Evolutionary conservation across 2,888 invertebrate species (phyloP), one percentile per base, ranked within the genome.

Genomic region (Agriopis marginaria): DNA sequence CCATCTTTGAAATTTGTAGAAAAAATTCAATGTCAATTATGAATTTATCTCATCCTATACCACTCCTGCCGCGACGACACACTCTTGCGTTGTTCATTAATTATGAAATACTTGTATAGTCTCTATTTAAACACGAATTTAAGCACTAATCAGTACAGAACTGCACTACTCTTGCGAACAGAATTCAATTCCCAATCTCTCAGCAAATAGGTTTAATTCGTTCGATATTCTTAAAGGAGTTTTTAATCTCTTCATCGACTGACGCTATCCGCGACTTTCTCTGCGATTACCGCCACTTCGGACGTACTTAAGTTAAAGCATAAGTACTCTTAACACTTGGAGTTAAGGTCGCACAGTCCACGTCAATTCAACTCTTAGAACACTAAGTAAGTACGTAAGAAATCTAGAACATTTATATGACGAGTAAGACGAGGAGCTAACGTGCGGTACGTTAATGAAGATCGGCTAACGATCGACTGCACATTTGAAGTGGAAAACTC

Each of bases 31-130:
- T 66, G 53, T 12, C 54, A 58, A 53, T 12, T 49, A 47, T 66
- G 51, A 65, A 42, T 70, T 70, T 60, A 69, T 71, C 74, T 91
- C 88, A 91, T 73, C 91, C 91, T 59, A 92, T 86, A 63, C 91
- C 91, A 80, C 87, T 87, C 83, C 85, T 86, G 71, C 84, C 77
- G 45, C 79, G 80, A 54, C 76, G 70, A 54, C 76, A 71, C 72
- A 71, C 76, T 72, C 77, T 77, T 72, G 66, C 79, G 77, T 77
- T 83, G 83, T 79, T 80, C 91, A 91, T 91, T 80, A 84, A 90
- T 82, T 74, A 78, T 75, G 50, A 73, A 75, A 62, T 68, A 56
- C 51, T 74, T 71, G 23, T 75, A 66, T 72, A 79, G 53, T 53
- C 76, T 68, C 75, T 66, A 71, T 68, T 55, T 54, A 60, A 23